A percentile compares a stretch with the other conserved stretches of the same genome.
Conservation (phyloP, 2,797 vertebrate species). For the Anguilla pacifica region DNA sequence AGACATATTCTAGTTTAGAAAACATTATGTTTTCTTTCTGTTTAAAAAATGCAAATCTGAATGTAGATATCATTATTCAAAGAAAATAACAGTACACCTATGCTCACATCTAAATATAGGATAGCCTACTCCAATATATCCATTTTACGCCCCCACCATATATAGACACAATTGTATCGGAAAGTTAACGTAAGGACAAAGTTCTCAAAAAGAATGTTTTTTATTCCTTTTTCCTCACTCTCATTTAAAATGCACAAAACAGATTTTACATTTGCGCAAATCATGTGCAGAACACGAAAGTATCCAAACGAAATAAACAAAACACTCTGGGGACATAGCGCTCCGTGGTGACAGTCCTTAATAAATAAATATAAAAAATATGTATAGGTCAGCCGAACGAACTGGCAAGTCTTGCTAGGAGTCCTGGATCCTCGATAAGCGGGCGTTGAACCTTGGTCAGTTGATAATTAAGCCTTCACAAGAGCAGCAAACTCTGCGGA, state of each 20-base stretch:
- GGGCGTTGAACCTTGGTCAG: conserved; percentile 46
- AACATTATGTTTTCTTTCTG: not conserved
- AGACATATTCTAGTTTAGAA: not conserved
- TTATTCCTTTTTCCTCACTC: conserved; percentile 63
- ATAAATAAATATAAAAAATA: conserved; percentile 84
- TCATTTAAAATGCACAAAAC: conserved; percentile 70
- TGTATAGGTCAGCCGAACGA: conserved; percentile 71
- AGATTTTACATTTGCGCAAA: conserved; percentile 73
- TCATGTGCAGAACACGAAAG: conserved; percentile 69
- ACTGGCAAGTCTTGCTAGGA: conserved; percentile 65
- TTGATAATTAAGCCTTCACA: conserved; percentile 78
- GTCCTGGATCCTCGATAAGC: conserved; percentile 73
- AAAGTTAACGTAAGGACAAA: conserved; percentile 35
- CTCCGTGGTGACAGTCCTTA: conserved; percentile 65
- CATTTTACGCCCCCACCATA: conserved; percentile 33
- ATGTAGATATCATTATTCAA: not conserved
- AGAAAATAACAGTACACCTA: not conserved
- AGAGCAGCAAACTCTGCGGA: conserved; percentile 75
- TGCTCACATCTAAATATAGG: not conserved
- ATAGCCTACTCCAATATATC: not conserved
- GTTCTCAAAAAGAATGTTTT: conserved; percentile 79
- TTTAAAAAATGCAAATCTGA: not conserved
- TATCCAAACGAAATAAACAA: conserved; percentile 60
- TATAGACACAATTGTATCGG: not conserved
- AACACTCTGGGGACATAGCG: conserved; percentile 63